phyloP scores from a whole-genome alignment of 2,888 invertebrate species.

The Acholoe squamosa region DNA sequence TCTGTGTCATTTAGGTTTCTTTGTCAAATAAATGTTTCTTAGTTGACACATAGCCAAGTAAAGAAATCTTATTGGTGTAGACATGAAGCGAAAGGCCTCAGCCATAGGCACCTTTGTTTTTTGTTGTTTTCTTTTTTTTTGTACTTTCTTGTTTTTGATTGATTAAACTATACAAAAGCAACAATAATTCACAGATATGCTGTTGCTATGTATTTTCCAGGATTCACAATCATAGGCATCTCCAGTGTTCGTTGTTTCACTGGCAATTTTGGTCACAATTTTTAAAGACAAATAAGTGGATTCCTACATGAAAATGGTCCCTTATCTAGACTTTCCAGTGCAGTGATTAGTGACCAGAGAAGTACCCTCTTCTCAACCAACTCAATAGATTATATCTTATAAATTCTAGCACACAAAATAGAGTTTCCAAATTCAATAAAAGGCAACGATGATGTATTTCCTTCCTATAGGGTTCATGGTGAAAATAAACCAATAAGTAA shows the following conservation, averaged over 20 bases:
- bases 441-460: background rate
- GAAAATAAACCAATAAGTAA: background rate
- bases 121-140: background rate
- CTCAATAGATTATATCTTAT: background rate
- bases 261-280: background rate
- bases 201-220: background rate
- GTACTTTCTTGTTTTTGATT: background rate
- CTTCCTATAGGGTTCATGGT: background rate
- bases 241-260: conserved; percentile 18
- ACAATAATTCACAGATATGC: background rate
- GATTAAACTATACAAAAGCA: background rate
- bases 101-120: conserved; percentile 20
- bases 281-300: background rate
- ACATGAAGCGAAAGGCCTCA: background rate
- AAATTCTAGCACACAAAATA: conserved; percentile 17
- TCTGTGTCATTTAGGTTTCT: conserved; percentile 1
- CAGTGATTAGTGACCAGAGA: background rate
- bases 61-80: background rate
- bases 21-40: background rate
- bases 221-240: background rate
- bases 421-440: background rate
- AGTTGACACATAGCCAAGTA: conserved; percentile 13
- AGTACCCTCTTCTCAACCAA: background rate
- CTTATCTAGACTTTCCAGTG: conserved; percentile 7
- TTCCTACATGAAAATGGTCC: conserved; percentile 19